A percentile compares a stretch with the other conserved stretches of the same genome.
Conservation (phyloP, 92 coral and sea anemone species). For the Siderastrea siderea region DNA sequence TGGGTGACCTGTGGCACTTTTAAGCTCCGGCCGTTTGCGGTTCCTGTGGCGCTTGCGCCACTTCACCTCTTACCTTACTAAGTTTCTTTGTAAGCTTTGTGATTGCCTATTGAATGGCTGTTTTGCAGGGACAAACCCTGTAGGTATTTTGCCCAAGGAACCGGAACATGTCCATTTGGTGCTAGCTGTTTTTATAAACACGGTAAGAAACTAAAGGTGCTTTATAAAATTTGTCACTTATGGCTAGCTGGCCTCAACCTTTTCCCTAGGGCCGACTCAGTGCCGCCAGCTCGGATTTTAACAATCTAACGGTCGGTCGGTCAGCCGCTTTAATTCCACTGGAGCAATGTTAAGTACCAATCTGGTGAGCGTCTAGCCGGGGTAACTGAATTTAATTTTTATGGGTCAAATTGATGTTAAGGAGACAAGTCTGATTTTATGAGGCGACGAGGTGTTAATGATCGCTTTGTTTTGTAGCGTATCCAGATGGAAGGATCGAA, state of each 20-base stretch:
- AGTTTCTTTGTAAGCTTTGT: not conserved
- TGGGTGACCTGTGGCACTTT: too few relatives aligned
- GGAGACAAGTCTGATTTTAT: too few relatives aligned
- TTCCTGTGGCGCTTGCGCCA: not conserved
- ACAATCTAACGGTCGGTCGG: too few relatives aligned
- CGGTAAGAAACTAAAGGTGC: conserved; percentile 53
- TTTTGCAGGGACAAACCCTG: conserved; percentile 71
- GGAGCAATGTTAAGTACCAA: too few relatives aligned
- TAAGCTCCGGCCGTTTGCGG: too few relatives aligned
- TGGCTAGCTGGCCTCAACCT: not conserved
- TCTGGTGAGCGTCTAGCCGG: too few relatives aligned
- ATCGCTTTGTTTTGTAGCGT: conserved; percentile 40
- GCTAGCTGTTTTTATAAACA: conserved; percentile 93
- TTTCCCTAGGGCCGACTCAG: too few relatives aligned
- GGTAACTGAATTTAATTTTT: too few relatives aligned
- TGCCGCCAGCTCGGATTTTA: too few relatives aligned
- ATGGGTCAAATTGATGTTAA: too few relatives aligned
- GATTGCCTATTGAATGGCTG: not conserved
- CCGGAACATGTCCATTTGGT: conserved; percentile 92
- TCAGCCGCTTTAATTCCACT: too few relatives aligned
- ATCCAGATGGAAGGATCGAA: conserved; percentile 84
- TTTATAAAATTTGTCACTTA: not conserved
- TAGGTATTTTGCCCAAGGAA: conserved; percentile 84
- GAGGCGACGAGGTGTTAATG: not conserved
- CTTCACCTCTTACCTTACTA: not conserved